Percentiles rank a stretch among this genome's conserved stretches.
These are phyloP conservation scores for Phymanthus crucifer DNA, from an alignment of 92 coral and sea anemone species.

Conservation along the genomic window DNA sequence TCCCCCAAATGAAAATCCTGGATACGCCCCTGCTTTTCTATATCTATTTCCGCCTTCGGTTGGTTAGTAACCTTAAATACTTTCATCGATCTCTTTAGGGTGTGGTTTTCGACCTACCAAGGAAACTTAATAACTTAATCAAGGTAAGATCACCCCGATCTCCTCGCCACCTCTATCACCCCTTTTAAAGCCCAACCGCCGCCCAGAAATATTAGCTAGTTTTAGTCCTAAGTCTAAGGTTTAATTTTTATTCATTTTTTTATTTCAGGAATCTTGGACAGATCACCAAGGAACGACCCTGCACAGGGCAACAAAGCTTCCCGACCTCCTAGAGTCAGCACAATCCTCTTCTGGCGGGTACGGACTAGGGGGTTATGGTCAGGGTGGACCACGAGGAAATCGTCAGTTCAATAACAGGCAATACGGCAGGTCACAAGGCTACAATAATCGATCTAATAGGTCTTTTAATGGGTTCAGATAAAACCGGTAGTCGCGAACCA, in stretches of 20 bases:
- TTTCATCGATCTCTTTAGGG: slow-evolving; percentile 47
- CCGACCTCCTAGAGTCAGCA: slow-evolving; percentile 66
- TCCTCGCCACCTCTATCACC: too few relatives aligned
- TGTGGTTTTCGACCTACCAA: slow-evolving; percentile 89
- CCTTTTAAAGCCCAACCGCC: too few relatives aligned
- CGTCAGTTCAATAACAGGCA: slow-evolving; percentile 45
- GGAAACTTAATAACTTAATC: slow-evolving; percentile 56
- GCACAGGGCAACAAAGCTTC: slow-evolving; percentile 68
- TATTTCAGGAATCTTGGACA: slow-evolving; percentile 67
- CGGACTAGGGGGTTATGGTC: neutral
- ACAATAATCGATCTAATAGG: slow-evolving; percentile 3
- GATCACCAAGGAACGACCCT: slow-evolving; percentile 66
- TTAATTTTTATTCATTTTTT: neutral
- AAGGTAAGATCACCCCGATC: slow-evolving; percentile 67
- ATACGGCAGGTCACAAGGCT: neutral
- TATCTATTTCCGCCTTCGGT: neutral
- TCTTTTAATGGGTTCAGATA: slow-evolving; percentile 30
- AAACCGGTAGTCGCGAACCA: neutral
- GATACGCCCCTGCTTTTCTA: too few relatives aligned
- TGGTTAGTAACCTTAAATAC: neutral
- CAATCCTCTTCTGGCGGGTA: slow-evolving; percentile 24
- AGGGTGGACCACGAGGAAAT: slow-evolving; percentile 48
- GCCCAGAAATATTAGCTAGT: too few relatives aligned
- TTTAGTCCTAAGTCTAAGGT: too few relatives aligned
- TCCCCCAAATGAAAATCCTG: too few relatives aligned